phyloP scores from a whole-genome alignment of 2,888 invertebrate genomes.

The Bellardia pandia region DNA sequence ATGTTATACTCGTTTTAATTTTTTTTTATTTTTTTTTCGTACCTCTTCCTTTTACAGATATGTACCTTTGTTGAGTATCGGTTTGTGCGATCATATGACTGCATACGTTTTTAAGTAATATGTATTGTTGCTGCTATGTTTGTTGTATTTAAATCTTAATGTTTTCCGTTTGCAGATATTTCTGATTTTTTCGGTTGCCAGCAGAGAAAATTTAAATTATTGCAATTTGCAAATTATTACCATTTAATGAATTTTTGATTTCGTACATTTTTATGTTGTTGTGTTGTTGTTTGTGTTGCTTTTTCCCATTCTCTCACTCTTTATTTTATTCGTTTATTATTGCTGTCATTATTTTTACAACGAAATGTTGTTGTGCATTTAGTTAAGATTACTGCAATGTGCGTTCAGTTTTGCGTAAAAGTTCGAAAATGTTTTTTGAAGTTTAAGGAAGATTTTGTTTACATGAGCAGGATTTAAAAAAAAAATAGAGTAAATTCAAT shows the following conservation, averaged over 20 bases:
- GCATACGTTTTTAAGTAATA: neutral
- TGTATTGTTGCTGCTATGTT: slow-evolving; percentile 20
- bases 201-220: slow-evolving; percentile 76
- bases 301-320: neutral
- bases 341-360: slow-evolving; percentile 29
- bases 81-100: slow-evolving; percentile 29
- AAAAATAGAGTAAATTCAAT: neutral
- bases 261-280: slow-evolving; percentile 49
- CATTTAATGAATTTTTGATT: slow-evolving; percentile 77
- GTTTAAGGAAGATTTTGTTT: neutral
- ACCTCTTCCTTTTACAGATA: slow-evolving; percentile 11
- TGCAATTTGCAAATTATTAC: slow-evolving; percentile 77
- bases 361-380: slow-evolving; percentile 2
- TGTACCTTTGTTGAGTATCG: slow-evolving; percentile 2
- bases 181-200: slow-evolving; percentile 62
- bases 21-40: neutral
- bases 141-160: slow-evolving; percentile 60
- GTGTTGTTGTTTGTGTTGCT: slow-evolving; percentile 48
- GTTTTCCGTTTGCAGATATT: slow-evolving; percentile 52
- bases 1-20: slow-evolving; percentile 1
- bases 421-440: neutral
- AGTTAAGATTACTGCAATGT: neutral
- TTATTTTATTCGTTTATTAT: slow-evolving; percentile 50
- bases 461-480: neutral
- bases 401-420: neutral